These are phyloP conservation scores for Electrona antarctica DNA, from an alignment of 2,113 vertebrate genomes.

Conservation along the genomic window DNA sequence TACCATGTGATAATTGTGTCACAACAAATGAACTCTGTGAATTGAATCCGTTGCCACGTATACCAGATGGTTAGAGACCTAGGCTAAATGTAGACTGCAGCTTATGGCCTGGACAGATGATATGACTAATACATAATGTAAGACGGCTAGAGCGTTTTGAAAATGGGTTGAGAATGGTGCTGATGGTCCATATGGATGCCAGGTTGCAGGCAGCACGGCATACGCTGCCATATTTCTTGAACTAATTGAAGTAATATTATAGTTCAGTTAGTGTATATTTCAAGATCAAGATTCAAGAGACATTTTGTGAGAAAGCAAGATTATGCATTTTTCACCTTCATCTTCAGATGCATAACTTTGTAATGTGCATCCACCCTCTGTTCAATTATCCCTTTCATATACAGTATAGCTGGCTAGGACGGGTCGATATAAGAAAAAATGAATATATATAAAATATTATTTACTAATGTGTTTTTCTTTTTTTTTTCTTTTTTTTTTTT, in stretches of 20 bases:
- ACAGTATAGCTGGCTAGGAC: no score
- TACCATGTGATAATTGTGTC: conserved; percentile 30
- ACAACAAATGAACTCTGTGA: conserved; percentile 36
- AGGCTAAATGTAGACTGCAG: conserved; percentile 59
- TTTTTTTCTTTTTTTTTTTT: no score
- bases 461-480: no score
- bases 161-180: neutral
- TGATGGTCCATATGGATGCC: neutral
- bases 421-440: no score
- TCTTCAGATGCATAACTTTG: neutral
- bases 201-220: neutral
- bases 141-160: conserved; percentile 62
- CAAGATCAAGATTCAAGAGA: neutral
- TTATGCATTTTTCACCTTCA: neutral
- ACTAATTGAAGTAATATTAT: neutral
- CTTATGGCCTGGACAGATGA: conserved; percentile 65
- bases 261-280: neutral
- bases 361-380: no score
- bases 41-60: conserved; percentile 62
- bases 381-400: no score
- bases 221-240: neutral
- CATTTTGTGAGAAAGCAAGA: neutral
- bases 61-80: conserved; percentile 72
- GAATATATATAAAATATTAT: no score
- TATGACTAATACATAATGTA: conserved; percentile 74